phyloP scores from a whole-genome alignment of 2,888 invertebrate species.

The Leptopilina syphax region DNA sequence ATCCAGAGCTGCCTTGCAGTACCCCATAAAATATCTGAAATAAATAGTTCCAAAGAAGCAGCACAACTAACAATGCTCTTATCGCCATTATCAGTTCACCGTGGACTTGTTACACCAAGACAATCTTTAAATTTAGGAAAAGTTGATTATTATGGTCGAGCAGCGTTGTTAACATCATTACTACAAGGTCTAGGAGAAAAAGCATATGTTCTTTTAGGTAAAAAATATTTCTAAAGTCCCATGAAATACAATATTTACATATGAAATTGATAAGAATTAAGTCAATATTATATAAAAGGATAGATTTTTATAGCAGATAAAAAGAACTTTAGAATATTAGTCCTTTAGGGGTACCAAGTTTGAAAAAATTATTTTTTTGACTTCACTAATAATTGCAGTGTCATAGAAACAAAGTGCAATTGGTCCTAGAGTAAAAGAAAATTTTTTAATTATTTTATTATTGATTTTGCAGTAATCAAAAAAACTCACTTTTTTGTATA shows the following conservation, averaged over 20 bases:
- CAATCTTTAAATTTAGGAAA: slow-evolving; percentile 73
- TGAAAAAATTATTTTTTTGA: no score
- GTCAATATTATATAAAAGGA: no score
- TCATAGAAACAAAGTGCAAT: no score
- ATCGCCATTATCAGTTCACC: slow-evolving; percentile 67
- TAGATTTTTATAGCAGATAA: no score
- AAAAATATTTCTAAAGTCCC: neutral
- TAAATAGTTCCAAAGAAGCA: slow-evolving; percentile 68
- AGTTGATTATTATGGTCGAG: slow-evolving; percentile 73
- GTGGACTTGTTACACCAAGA: slow-evolving; percentile 71
- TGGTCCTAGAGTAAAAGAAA: no score
- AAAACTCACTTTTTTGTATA: no score
- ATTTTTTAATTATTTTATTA: no score
- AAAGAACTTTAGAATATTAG: no score
- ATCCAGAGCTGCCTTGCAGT: slow-evolving; percentile 70
- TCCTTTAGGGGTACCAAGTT: no score
- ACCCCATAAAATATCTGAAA: slow-evolving; percentile 68
- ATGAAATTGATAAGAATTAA: no score
- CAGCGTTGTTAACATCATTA: slow-evolving; percentile 69
- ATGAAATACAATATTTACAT: neutral
- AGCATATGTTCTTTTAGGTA: slow-evolving; percentile 71
- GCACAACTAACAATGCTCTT: slow-evolving; percentile 69
- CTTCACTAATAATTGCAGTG: no score
- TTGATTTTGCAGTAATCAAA: no score
- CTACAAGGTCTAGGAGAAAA: slow-evolving; percentile 68